phyloP scores from a whole-genome alignment of 2,888 invertebrate genomes.

The Temnothorax ravouxi region DNA sequence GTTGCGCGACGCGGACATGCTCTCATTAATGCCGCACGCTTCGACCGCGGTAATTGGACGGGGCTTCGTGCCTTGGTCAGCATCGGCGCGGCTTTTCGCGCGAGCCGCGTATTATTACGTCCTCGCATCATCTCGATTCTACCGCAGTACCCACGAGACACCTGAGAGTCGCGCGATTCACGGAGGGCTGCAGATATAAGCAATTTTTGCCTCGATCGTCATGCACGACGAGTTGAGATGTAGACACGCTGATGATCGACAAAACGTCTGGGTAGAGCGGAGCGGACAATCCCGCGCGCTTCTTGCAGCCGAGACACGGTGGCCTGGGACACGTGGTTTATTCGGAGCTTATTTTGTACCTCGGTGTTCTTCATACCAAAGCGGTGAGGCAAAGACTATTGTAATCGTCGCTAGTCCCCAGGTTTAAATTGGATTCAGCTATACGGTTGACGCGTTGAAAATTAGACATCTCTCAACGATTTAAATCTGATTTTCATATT shows the following conservation, averaged over 20 bases:
- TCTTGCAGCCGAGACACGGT: neutral
- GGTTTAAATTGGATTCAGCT: slow-evolving; percentile 2
- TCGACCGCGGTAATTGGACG: slow-evolving; percentile 71
- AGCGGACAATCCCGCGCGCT: neutral
- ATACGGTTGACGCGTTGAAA: neutral
- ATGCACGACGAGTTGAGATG: neutral
- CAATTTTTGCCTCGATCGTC: slow-evolving; percentile 15
- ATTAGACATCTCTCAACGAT: neutral
- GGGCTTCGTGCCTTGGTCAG: slow-evolving; percentile 16
- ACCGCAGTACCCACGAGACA: slow-evolving; percentile 19
- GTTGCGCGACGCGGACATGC: slow-evolving; percentile 66
- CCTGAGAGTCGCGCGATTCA: slow-evolving; percentile 9
- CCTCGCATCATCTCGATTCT: neutral
- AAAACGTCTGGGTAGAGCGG: neutral
- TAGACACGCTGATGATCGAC: slow-evolving; percentile 7
- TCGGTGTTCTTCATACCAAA: slow-evolving; percentile 44
- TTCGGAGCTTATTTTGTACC: slow-evolving; percentile 46
- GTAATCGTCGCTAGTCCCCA: slow-evolving; percentile 33
- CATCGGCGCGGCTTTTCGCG: slow-evolving; percentile 61
- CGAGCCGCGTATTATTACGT: slow-evolving; percentile 35
- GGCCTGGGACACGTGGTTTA: slow-evolving; percentile 23
- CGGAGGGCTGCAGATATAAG: neutral
- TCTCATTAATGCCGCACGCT: slow-evolving; percentile 69
- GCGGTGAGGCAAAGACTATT: slow-evolving; percentile 48
- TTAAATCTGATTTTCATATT: neutral